Conservation (phyloP, 2,888 invertebrate species). For the Apamea monoglypha region DNA sequence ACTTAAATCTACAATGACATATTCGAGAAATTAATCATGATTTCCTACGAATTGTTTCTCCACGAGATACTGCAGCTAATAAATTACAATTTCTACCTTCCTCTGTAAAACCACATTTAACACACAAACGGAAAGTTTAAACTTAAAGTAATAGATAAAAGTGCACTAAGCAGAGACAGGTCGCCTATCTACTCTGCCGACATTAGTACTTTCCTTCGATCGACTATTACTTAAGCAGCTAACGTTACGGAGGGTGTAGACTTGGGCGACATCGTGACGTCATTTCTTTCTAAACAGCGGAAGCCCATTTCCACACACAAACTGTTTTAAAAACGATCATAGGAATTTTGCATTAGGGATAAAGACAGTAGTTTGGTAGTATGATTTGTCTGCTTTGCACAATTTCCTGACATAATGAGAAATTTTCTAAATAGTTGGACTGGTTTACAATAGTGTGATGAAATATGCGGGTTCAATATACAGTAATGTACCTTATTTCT, state of each 20-base stretch:
- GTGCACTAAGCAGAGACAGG: slow-evolving; percentile 1
- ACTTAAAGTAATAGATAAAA: slow-evolving; percentile 33
- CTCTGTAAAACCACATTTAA: neutral
- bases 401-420: neutral
- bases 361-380: neutral
- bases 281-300: neutral
- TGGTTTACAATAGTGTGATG: slow-evolving; percentile 1
- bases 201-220: slow-evolving; percentile 37
- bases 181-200: slow-evolving; percentile 21
- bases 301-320: neutral
- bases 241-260: slow-evolving; percentile 1
- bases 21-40: neutral
- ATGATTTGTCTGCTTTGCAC: neutral
- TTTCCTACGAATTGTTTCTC: neutral
- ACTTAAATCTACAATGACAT: neutral
- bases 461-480: slow-evolving; percentile 30
- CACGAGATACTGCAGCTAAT: neutral
- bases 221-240: slow-evolving; percentile 23
- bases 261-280: slow-evolving; percentile 7
- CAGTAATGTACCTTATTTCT: slow-evolving; percentile 30
- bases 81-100: neutral
- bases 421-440: slow-evolving; percentile 8
- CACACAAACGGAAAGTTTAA: slow-evolving; percentile 2
- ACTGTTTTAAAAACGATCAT: neutral
- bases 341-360: neutral